Base-by-base conservation (phyloP, 2,888 invertebrate species). In the Osmoderma eremita region DNA sequence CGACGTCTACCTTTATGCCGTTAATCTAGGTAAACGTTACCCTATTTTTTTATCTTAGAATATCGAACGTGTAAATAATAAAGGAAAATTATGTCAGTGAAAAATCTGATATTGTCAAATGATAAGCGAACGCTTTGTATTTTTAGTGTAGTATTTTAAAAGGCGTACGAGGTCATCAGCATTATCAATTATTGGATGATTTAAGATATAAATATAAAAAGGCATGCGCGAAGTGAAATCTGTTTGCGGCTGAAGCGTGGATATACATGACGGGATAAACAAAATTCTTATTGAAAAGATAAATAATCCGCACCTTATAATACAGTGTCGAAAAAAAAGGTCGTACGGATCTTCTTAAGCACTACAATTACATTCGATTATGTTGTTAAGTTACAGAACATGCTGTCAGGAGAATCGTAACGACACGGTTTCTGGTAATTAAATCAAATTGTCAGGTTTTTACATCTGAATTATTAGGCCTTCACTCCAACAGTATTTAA, bases 181-280 rank as follows among this genome's bases (percentile, higher is more conserved):
- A 45, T 61, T 61, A 61, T 61, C 45, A 61, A 61, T 61, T 45
- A 61, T 45, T 61, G 58, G 45, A 45, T 30, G 58, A 61, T 61
- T 61, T 61, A 61, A 30, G 58, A 61, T 61, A 61, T 41, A 56
- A 56, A 56, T n/a, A n/a, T 61, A 61, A 61, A 45, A 42, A 24
- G 58, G 58, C 45, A 61, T 61, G 24, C 45, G 45, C 18, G 24
- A 61, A 36, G 30, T 61, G 45, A 61, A 61, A 61, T 61, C 58
- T 61, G 45, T 61, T 61, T 61, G 58, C n/a, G 36, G 24, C 41
- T 13, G 13, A 10, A 30, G 30, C 58, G 58, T 45, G 58, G 45
- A 48, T 61, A 36, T 24, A n/a, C 22, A 22, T 42, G 3, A 45
- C 12, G 45, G 58, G 58, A 45, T 61, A 45, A 61, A 45, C 58